Evolutionary conservation across 2,113 vertebrate genomes (phyloP), one percentile per base, ranked within the genome.

Genomic region (Phasianus colchicus): DNA sequence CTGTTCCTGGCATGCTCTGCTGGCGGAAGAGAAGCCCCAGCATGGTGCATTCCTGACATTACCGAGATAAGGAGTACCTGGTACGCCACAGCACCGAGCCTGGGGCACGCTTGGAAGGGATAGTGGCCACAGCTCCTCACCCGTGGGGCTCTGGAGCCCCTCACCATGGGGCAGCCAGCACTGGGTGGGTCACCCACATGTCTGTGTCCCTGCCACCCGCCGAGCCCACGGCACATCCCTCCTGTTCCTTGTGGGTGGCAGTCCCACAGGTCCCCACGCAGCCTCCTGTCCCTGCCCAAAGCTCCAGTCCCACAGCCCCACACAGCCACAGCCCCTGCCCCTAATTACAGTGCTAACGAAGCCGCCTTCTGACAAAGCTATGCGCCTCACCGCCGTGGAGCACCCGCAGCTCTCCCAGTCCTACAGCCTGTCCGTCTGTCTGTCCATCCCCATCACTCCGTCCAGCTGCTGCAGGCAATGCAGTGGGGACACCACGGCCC

Each of bases 21-120:
- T 92, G 66, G 25, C 0, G 4, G 24, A 9, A 1, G 29, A 71
- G 90, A 88, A 92, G 29, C 64, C 74, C 94, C 38, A 11, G 86
- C 47, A 22, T 9, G 81, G 78, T 88, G 86, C 97, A 97, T 98
- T 97, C 97, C 97, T 96, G 89, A 95, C 97, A 95, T 97, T 91
- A 90, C 95, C 60, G 34, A 97, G 97, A 97, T 95, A 95, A 96
- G 88, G 96, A 83, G 93, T 79, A 95, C 83, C 96, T 93, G 88
- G 95, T 96, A 95, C 86, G 6, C 29, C 2, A 64, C 38, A 1
- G 85, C 63, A 34, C 52, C 29, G 71, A 45, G 70, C 77, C 40
- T 1, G 1, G 6, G 30, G 34, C 61, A 42, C 0, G 0, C 48
- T 13, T 52, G 36, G 27, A 76, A 60, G 11, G 45, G 73, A 47